Base-by-base conservation (phyloP, 1,140 invertebrate species). In the Cyclina sinensis region DNA sequence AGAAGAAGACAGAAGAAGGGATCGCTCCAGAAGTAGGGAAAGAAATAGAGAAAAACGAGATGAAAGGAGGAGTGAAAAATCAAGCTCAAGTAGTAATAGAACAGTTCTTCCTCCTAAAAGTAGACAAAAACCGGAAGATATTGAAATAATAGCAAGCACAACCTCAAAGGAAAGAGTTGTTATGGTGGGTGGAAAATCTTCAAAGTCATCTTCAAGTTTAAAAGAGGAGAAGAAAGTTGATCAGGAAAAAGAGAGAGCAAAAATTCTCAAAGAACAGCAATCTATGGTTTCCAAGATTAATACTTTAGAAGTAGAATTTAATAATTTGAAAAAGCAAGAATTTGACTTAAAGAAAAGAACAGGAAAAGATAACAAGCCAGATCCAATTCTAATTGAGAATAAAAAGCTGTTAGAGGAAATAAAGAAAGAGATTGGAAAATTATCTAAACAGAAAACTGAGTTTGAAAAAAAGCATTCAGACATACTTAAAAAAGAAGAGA, bases 341-440 rank as follows among this genome's bases (percentile, higher is more conserved):
- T 94, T 94, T 86, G 94, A 94, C 83, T 51, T 95, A 70, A 94
- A 94, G 81, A 93, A 94, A 80, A 91, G 92, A 59, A 92, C 92
- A 30, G 89, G 92, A 46, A 94, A 91, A 88, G 94, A 94, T 79
- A 93, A 93, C 0, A 93, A 94, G 78, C 93, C 93, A 73, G 94
- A 95, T 89, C 94, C 94, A 12, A 87, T 95, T 2, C 87, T 95
- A 5, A 37, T 91, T 30, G 93, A 94, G 59, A 95, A 95, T 76
- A 93, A 82, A 62, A 92, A 93, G 80, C 89, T 95, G 24, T 93
- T 95, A 62, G 93, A 95, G n/a, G 95, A 95, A 70, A 94, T 95
- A 30, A 83, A 73, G 24, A 88, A 88, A 62, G 79, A 88, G 54
- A 57, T 88, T 39, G 70, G 30, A 4, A 83, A 81, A 43, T n/a